Base-by-base conservation (phyloP, 2,113 vertebrate species). In the Xenopus borealis region DNA sequence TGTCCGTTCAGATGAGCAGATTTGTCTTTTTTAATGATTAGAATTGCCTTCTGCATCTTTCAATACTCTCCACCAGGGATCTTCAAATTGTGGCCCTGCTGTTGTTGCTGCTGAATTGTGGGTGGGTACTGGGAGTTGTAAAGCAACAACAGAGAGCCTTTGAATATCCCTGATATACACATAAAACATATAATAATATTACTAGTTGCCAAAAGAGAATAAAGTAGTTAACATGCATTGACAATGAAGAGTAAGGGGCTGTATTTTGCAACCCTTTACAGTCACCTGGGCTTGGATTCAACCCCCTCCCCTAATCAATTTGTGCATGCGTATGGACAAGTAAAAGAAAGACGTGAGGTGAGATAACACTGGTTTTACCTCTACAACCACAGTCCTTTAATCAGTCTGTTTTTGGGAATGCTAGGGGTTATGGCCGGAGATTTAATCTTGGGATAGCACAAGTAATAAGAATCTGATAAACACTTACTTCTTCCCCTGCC, bases 261-360 rank as follows among this genome's bases (percentile, higher is more conserved):
- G 64, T 78, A 72, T 68, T 72, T 71, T 78, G 57, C 69, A 72
- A 58, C 71, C 69, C 64, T 63, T 78, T 73, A 72, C 58, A 73
- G 71, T 72, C 66, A 67, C 65, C 77, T 72, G 74, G 74, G 74
- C 74, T 57, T 70, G 74, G 74, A 77, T 64, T 69, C 74, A 53
- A 63, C 74, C 74, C 74, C 74, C 67, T 20, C 74, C 74, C 74
- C 74, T 77, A 77, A 77, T 77, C 74, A 77, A 64, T 77, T 77
- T 77, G 74, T 77, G 74, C 74, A 77, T 77, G 74, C 74, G 74
- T 77, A 77, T 55, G 74, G 74, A 77, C 74, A 70, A 77, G 74
- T 77, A 77, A 77, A 77, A 70, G 74, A 77, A 77, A 77, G 74
- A 77, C 74, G 74, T 64, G 74, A 77, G 74, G 74, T 77, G 74